These are phyloP conservation scores for Hydraecia micacea DNA, from an alignment of 2,888 invertebrate species.

Conservation along the genomic window DNA sequence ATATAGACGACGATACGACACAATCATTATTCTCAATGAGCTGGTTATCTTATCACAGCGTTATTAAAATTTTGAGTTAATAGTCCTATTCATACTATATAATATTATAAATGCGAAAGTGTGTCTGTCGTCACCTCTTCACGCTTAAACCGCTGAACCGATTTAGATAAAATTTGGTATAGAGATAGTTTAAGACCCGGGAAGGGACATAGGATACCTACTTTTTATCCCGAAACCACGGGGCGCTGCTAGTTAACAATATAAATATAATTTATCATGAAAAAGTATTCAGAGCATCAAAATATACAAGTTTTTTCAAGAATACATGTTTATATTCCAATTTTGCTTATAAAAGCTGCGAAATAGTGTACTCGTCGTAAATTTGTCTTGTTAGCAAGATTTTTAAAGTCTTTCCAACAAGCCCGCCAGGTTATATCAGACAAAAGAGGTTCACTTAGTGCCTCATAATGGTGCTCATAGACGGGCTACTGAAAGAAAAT, in stretches of 20 bases:
- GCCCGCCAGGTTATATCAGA: constrained; percentile 69
- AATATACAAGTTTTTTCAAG: constrained; percentile 1
- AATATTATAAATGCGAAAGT: no score
- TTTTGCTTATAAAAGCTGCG: constrained; percentile 39
- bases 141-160: no score
- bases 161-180: no score
- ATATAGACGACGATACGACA: not conserved
- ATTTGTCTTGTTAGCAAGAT: constrained; percentile 69
- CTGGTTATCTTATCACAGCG: not conserved
- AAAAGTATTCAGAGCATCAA: not conserved
- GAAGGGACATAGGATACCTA: no score
- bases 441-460: constrained; percentile 81
- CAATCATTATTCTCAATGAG: not conserved
- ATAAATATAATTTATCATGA: not conserved
- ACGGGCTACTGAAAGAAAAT: constrained; percentile 81
- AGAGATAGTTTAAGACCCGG: no score
- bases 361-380: constrained; percentile 63
- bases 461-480: constrained; percentile 78
- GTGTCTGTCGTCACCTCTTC: no score
- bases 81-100: not conserved
- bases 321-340: constrained; percentile 23
- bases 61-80: not conserved
- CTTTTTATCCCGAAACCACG: no score
- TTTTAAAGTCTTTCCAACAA: constrained; percentile 70
- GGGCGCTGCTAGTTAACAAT: no score